Evolutionary conservation across 2,888 invertebrate species (phyloP).

Genomic region (Bhutanitis thaidina): DNA sequence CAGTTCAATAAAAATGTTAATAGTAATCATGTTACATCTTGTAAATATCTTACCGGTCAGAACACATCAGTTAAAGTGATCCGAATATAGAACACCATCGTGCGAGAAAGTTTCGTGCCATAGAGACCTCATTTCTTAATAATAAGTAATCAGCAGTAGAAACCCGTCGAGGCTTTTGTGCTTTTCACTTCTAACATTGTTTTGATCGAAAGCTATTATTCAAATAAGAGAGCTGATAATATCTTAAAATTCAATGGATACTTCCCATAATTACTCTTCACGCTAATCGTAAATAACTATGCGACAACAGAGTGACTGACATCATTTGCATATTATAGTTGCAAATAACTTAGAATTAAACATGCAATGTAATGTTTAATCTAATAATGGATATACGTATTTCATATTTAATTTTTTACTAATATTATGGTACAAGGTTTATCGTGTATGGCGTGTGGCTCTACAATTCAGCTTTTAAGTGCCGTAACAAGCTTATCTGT

Average conservation of each 20-base stretch:
- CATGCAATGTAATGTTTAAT: too few relatives aligned
- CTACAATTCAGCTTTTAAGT: too few relatives aligned
- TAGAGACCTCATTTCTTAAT: constrained; percentile 37
- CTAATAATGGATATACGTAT: too few relatives aligned
- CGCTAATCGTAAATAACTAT: neutral
- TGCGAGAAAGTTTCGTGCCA: constrained; percentile 45
- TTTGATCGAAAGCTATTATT: constrained; percentile 12
- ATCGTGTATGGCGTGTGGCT: too few relatives aligned
- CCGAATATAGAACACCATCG: constrained; percentile 40
- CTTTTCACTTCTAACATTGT: constrained; percentile 11
- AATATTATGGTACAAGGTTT: too few relatives aligned
- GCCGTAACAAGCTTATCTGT: too few relatives aligned
- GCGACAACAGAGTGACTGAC: neutral
- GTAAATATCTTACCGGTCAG: neutral
- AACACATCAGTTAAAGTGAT: constrained; percentile 13
- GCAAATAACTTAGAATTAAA: too few relatives aligned
- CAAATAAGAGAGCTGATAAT: constrained; percentile 4
- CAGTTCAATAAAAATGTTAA: too few relatives aligned
- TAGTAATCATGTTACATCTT: too few relatives aligned
- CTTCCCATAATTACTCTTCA: neutral
- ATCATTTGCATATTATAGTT: too few relatives aligned
- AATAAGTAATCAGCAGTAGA: constrained; percentile 34
- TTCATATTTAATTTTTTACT: too few relatives aligned
- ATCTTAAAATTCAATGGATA: constrained; percentile 10
- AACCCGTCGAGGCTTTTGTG: constrained; percentile 23